Evolutionary conservation across 2,797 vertebrate genomes (phyloP).

Genomic region (Bradypodion ventrale): DNA sequence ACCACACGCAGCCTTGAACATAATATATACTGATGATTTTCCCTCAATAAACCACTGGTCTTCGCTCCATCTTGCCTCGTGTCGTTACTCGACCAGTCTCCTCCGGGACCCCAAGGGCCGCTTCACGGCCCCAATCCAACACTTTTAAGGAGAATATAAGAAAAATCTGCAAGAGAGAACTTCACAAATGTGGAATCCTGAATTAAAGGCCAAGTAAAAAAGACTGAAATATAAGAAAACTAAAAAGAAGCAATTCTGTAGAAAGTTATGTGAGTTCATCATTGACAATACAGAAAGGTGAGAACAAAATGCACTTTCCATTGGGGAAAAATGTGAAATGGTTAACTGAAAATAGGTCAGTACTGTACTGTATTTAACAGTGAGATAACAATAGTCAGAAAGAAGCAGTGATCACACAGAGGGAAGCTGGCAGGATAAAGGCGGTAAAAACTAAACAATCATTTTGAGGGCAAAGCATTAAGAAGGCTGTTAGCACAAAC

Average conservation of each 20-base stretch:
- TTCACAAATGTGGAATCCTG: background rate
- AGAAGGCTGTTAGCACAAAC: conserved; percentile 27
- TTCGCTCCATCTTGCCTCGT: too few relatives aligned
- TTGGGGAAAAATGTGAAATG: conserved; percentile 23
- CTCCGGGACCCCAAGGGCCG: too few relatives aligned
- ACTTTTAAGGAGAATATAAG: conserved; percentile 6
- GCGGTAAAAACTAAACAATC: background rate
- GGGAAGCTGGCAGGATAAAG: background rate
- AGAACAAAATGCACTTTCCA: conserved; percentile 18
- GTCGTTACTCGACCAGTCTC: too few relatives aligned
- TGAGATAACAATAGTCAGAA: conserved; percentile 5
- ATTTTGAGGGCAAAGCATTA: background rate
- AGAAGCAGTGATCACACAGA: background rate
- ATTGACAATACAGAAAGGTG: conserved; percentile 28
- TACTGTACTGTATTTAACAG: background rate
- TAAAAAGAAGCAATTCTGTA: background rate
- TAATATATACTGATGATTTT: too few relatives aligned
- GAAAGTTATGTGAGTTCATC: background rate
- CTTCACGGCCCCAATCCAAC: too few relatives aligned
- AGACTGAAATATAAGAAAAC: conserved; percentile 29
- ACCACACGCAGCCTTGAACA: too few relatives aligned
- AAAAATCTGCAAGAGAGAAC: conserved; percentile 8
- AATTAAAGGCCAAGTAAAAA: background rate
- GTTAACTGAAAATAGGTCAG: conserved; percentile 52
- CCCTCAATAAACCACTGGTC: too few relatives aligned